Evolutionary conservation across 2,113 vertebrate genomes (phyloP), one percentile per base, ranked within the genome.

Genomic region (Barnardius zonarius): DNA sequence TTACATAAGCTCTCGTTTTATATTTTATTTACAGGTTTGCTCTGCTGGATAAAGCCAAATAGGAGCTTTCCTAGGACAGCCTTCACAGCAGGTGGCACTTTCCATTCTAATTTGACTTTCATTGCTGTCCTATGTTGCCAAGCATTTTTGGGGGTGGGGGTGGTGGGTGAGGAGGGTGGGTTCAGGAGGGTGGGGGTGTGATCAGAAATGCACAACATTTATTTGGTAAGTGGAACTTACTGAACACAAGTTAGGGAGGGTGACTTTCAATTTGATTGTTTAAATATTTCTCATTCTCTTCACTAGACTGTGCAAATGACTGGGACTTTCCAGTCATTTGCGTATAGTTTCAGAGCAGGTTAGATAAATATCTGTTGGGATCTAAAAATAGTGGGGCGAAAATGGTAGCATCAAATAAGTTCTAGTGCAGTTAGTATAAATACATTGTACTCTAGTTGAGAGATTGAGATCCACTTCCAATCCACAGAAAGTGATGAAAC

Each of bases 261-360:
- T 89, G 86, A 95, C 90, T 97, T 97, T 97, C 92, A 92, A 2
- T 93, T 76, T 92, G 92, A 75, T 95, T 93, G 78, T 91, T 94
- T 79, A 93, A 75, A 39, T 88, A 86, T 85, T 88, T 94, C 78
- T 95, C 83, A 92, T 87, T 92, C 93, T 95, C 77, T 94, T 96
- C 73, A 89, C 77, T 73, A 95, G 84, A 96, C 95, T 95, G 90
- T 97, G 91, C 95, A 97, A 95, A 83, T 44, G 75, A 75, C 74
- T 83, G 98, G 98, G 97, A 95, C 97, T 98, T 98, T 98, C 98
- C 98, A 98, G 87, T 59, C 72, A 97, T 98, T 98, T 98, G 98
- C 98, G 97, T 98, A 69, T 6, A 95, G 66, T 89, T 95, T 97
- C 97, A 96, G 93, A 97, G 92, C 83, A 89, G 92, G 92, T 96